Conservation (phyloP, 2,797 vertebrate species). For the Carcharodon carcharias region DNA sequence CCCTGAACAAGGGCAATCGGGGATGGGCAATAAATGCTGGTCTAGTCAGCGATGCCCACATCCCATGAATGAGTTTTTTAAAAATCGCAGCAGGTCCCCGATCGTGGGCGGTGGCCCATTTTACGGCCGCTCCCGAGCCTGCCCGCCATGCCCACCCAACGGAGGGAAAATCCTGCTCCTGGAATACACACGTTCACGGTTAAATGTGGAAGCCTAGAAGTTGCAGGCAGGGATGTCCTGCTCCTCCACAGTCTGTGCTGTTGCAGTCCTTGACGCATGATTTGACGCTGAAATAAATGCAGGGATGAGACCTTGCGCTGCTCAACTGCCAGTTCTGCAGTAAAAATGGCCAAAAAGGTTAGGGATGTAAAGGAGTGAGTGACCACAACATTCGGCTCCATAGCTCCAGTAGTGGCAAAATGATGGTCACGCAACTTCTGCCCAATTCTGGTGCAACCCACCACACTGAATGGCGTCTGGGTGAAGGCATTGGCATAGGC, state of each 20-base stretch:
- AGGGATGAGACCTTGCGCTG: neutral
- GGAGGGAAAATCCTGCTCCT: neutral
- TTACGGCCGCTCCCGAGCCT: no score
- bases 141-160: no score
- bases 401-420: neutral
- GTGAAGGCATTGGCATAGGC: no score
- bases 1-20: no score
- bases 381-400: neutral
- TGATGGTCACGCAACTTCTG: neutral
- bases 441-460: no score
- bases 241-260: neutral
- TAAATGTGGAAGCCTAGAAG: neutral
- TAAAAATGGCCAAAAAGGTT: neutral
- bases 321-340: neutral
- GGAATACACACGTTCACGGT: neutral
- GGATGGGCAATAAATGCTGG: no score
- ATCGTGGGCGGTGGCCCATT: no score
- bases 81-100: no score
- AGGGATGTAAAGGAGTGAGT: neutral
- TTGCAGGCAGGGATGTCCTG: neutral
- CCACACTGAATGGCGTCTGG: no score
- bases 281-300: neutral
- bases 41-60: no score
- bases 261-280: neutral
- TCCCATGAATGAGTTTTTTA: no score